Evolutionary conservation across 1,140 invertebrate genomes (phyloP), one percentile per base, ranked within the genome.

Genomic region (Lasioglossum baleicum): DNA sequence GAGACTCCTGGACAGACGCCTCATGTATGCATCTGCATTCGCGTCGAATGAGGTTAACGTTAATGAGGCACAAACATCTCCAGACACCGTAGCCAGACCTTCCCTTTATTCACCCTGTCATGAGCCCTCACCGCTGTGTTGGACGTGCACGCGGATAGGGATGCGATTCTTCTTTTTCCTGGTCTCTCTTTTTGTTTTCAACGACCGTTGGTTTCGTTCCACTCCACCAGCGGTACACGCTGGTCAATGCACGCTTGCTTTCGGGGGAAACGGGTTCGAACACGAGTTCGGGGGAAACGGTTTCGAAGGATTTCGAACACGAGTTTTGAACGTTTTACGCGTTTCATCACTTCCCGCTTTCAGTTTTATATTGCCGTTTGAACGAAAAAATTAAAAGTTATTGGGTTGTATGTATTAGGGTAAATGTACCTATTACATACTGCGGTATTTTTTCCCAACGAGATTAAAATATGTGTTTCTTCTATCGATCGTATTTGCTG

Each of bases 1-100:
- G 84, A 86, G 84, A 85, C 71, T 82, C 65, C 74, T 67, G 71
- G 75, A 72, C 63, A 53, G 70, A 48, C 80, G 67, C 22, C 42
- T 76, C 77, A 66, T 81, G 74, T 78, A 69, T 75, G 82, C 84
- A 87, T 87, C 85, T 87, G 84, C 84, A 80, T 84, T 83, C 82
- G 75, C 70, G 70, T 87, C 80, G 85, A 87, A 87, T 70, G 85
- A 86, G 84, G 85, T 87, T 87, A 86, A 83, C 82, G 85, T 87
- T 87, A 87, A 87, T 87, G 85, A 87, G 84, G 85, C 85, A 75
- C 84, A 79, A 84, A 70, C 75, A 84, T 87, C 68, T 87, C 84
- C 84, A 86, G 84, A 86, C 80, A 77, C 82, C n/a, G 71, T 71
- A 56, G 75, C 69, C 69, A 78, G 70, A 63, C 56, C 83, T 78